Conservation (phyloP, 2,113 vertebrate genomes). For the Percopsis transmontana region DNA sequence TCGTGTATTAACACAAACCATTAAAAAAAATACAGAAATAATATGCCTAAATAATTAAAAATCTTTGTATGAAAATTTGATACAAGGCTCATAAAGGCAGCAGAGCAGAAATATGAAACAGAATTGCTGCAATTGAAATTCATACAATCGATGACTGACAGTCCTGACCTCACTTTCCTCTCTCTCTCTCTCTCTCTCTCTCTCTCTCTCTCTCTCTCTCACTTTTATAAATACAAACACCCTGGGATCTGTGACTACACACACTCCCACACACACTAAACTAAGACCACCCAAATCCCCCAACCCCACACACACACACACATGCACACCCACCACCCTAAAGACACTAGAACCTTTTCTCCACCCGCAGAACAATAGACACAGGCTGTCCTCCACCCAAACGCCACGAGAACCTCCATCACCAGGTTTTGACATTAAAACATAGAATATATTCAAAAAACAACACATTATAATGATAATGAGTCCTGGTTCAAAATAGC, state of each 20-base stretch:
- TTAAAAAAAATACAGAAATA: no score
- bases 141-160: background rate
- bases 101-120: background rate
- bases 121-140: conserved; percentile 7
- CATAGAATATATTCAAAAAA: background rate
- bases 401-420: no score
- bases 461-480: background rate
- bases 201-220: background rate
- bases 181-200: background rate
- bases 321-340: background rate
- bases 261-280: background rate
- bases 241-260: background rate
- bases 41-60: no score
- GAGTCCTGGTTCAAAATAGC: background rate
- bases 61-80: no score
- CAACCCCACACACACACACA: conserved; percentile 1
- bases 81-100: background rate
- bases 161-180: background rate
- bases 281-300: background rate
- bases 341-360: background rate
- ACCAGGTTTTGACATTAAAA: background rate
- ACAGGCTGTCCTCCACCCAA: no score
- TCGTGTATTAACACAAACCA: no score
- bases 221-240: background rate
- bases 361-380: background rate